Conservation (phyloP, 2,113 vertebrate species). For the Xiphophorus hellerii region DNA sequence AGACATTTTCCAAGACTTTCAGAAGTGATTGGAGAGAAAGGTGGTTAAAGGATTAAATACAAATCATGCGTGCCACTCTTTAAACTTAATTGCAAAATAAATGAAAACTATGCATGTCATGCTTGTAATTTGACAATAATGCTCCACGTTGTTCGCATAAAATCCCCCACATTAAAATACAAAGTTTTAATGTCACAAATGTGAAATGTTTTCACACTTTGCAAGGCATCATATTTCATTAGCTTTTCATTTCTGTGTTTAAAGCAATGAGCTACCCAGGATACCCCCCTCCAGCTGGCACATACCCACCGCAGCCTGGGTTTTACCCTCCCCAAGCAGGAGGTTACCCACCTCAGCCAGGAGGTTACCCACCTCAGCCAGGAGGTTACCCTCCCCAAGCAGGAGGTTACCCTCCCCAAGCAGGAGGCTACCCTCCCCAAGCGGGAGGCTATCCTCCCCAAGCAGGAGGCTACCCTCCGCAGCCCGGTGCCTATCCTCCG, state of each 20-base stretch:
- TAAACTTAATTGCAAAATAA: too few species aligned
- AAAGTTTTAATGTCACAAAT: too few species aligned
- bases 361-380: conserved; percentile 52
- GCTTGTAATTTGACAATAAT: too few species aligned
- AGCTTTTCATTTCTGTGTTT: conserved; percentile 66
- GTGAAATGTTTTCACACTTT: neutral
- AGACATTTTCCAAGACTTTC: too few species aligned
- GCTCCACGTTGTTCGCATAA: too few species aligned
- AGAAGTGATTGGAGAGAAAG: too few species aligned
- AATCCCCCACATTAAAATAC: too few species aligned
- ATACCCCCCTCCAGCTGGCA: conserved; percentile 79
- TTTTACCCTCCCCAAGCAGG: conserved; percentile 84
- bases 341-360: conserved; percentile 61
- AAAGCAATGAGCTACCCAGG: conserved; percentile 92
- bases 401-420: conserved; percentile 57
- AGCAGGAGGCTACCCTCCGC: conserved; percentile 55
- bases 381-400: conserved; percentile 66
- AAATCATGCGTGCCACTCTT: too few species aligned
- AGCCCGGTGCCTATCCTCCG: too few species aligned
- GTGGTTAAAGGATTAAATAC: too few species aligned
- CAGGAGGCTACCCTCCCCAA: conserved; percentile 67
- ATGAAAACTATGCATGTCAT: too few species aligned
- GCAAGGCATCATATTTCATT: neutral
- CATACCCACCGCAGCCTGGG: conserved; percentile 69
- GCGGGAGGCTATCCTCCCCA: conserved; percentile 64